These are phyloP conservation scores for Lepus timidus DNA, from an alignment of 2,113 vertebrate species.

Conservation along the genomic window DNA sequence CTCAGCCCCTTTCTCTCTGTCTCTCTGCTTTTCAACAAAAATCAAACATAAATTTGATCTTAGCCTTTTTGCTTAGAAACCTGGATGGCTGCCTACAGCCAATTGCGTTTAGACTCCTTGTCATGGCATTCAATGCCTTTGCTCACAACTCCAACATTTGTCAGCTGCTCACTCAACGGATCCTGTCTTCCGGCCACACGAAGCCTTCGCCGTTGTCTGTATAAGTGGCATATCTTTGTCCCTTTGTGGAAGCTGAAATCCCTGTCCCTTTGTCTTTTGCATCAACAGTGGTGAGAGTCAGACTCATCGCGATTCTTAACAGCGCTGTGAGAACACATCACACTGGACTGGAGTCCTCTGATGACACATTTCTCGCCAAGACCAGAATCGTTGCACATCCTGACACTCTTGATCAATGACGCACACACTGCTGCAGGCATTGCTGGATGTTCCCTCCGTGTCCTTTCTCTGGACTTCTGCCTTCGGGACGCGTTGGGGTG, in stretches of 20 bases:
- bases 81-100: not conserved
- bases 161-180: not conserved
- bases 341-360: not conserved
- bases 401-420: not conserved
- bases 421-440: not conserved
- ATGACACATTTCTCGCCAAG: not conserved
- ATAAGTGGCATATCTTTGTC: not conserved
- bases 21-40: too few relatives aligned
- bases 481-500: too few relatives aligned
- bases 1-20: not conserved
- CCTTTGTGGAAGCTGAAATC: not conserved
- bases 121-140: not conserved
- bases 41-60: not conserved
- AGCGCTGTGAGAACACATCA: not conserved
- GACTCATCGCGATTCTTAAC: not conserved
- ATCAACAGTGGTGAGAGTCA: not conserved
- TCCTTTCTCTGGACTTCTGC: not conserved
- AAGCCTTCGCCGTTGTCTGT: not conserved
- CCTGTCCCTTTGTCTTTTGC: not conserved
- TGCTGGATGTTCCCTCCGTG: not conserved
- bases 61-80: not conserved
- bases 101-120: rapidly evolving
- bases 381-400: not conserved
- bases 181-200: not conserved
- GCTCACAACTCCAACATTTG: not conserved